phyloP scores from a whole-genome alignment of 2,888 invertebrate species.

The Terebella lapidaria region DNA sequence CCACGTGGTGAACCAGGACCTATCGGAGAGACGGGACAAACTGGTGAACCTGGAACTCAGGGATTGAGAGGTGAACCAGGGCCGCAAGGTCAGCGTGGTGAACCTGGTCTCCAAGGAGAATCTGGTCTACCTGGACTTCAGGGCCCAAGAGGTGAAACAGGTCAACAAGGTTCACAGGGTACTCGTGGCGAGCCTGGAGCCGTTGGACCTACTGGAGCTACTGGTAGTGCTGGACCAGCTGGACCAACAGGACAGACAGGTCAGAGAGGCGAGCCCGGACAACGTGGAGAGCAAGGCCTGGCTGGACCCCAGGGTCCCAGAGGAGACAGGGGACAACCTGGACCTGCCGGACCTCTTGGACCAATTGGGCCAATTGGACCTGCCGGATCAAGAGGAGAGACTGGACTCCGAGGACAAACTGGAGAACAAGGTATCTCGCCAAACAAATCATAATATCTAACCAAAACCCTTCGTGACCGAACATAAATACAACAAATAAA shows the following conservation, averaged over 20 bases:
- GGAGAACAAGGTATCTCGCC: conserved; percentile 30
- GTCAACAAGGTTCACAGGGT: conserved; percentile 23
- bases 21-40: conserved; percentile 3
- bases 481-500: no score
- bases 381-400: conserved; percentile 25
- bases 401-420: conserved; percentile 29
- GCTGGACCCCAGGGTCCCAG: conserved; percentile 12
- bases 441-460: no score
- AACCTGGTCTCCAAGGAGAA: conserved; percentile 4
- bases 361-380: conserved; percentile 31
- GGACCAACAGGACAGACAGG: conserved; percentile 7
- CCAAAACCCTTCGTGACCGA: no score
- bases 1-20: conserved; percentile 3
- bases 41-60: conserved; percentile 14
- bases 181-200: conserved; percentile 21
- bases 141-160: conserved; percentile 17
- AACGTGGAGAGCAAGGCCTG: conserved; percentile 7
- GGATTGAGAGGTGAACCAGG: conserved; percentile 15
- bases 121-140: conserved; percentile 16
- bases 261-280: conserved; percentile 12
- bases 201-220: conserved; percentile 13
- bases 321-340: conserved; percentile 7
- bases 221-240: conserved; percentile 1
- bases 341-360: conserved; percentile 6
- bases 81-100: conserved; percentile 1